Percentiles rank a stretch among this genome's conserved stretches.
phyloP scores from a whole-genome alignment of 2,888 invertebrate species.

The Asteroscopus sphinx region DNA sequence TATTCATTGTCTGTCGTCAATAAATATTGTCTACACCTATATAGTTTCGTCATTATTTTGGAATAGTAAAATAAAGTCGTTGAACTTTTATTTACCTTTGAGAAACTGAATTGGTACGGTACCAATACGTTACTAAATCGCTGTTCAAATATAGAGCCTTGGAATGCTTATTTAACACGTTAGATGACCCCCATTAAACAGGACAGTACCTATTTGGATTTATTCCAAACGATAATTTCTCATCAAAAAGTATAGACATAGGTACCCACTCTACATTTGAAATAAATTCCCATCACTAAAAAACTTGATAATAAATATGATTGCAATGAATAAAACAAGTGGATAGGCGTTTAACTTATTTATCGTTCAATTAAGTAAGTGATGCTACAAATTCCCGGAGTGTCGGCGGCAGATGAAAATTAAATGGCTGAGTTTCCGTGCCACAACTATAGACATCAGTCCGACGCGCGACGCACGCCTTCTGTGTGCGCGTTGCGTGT shows the following conservation, averaged over 20 bases:
- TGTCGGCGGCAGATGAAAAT: constrained; percentile 49
- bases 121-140: no score
- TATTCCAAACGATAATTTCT: constrained; percentile 11
- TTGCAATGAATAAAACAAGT: constrained; percentile 35
- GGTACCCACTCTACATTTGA: background rate
- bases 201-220: constrained; percentile 10
- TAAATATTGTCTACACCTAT: constrained; percentile 41
- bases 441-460: constrained; percentile 53
- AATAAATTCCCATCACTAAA: constrained; percentile 10
- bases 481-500: constrained; percentile 32
- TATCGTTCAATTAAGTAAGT: constrained; percentile 53
- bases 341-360: constrained; percentile 45
- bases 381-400: constrained; percentile 45
- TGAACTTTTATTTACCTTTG: constrained; percentile 6
- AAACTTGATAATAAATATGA: constrained; percentile 21
- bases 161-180: constrained; percentile 7
- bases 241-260: background rate
- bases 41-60: constrained; percentile 33
- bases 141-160: background rate
- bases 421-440: constrained; percentile 46
- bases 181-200: constrained; percentile 12
- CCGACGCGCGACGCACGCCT: constrained; percentile 23
- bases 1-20: constrained; percentile 36
- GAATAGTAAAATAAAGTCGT: constrained; percentile 20
- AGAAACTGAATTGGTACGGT: constrained; percentile 2